phyloP scores from a whole-genome alignment of 2,888 invertebrate species.

The Eurytoma adleriae region DNA sequence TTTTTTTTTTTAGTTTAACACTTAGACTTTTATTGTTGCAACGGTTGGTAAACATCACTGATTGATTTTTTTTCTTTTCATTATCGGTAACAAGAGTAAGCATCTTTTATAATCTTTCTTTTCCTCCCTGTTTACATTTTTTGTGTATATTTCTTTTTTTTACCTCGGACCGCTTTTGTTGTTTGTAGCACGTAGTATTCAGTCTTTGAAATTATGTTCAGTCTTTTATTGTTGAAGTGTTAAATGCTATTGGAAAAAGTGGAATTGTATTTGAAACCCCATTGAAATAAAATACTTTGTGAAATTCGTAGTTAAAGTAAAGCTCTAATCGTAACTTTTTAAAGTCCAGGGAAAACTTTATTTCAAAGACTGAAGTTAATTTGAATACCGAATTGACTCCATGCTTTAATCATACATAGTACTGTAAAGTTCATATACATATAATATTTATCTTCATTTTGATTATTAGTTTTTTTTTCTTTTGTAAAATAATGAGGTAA shows the following conservation, averaged over 20 bases:
- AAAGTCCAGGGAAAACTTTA: not conserved
- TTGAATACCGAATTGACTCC: constrained; percentile 43
- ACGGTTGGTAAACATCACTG: constrained; percentile 50
- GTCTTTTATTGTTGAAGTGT: constrained; percentile 2
- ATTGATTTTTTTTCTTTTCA: constrained; percentile 44
- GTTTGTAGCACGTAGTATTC: constrained; percentile 34
- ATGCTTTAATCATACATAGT: constrained; percentile 40
- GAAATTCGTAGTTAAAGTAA: too few relatives aligned
- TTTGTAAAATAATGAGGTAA: constrained; percentile 61
- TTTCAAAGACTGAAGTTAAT: constrained; percentile 29
- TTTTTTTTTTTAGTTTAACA: constrained; percentile 44
- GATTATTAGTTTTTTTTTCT: constrained; percentile 63
- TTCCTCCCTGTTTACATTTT: constrained; percentile 36
- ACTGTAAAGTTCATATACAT: constrained; percentile 56
- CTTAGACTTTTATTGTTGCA: constrained; percentile 52
- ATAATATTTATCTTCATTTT: constrained; percentile 63
- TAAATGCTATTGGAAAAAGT: too few relatives aligned
- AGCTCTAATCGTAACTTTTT: too few relatives aligned
- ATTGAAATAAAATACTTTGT: too few relatives aligned
- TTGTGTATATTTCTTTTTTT: constrained; percentile 40
- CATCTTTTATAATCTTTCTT: constrained; percentile 40
- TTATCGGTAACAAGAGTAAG: constrained; percentile 51
- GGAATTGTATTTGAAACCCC: too few relatives aligned
- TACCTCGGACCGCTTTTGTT: constrained; percentile 38
- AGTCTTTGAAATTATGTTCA: constrained; percentile 39